A percentile compares a stretch with the other conserved stretches of the same genome.
phyloP scores from a whole-genome alignment of 2,113 vertebrate genomes.

The Mohoua ochrocephala region DNA sequence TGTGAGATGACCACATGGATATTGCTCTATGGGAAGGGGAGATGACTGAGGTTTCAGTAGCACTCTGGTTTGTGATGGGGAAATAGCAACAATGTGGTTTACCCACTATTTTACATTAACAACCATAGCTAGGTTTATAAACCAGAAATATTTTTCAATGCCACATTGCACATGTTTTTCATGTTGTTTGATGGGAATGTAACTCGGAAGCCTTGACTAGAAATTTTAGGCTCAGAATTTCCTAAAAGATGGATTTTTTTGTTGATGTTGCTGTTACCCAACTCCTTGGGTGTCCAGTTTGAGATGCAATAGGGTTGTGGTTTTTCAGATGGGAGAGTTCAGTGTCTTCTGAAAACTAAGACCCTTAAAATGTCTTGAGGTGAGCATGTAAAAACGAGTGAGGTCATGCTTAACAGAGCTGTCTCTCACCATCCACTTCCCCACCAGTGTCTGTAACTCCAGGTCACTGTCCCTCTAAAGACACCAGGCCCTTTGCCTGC shows the following conservation, averaged over 20 bases:
- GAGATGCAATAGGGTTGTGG: background rate
- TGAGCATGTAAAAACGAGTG: background rate
- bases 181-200: background rate
- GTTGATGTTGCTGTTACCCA: background rate
- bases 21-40: background rate
- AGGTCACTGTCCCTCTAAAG: background rate
- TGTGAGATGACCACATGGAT: background rate
- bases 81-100: background rate
- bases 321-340: background rate
- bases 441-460: background rate
- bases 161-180: background rate
- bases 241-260: background rate
- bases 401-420: background rate
- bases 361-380: background rate
- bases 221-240: background rate
- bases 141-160: background rate
- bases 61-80: background rate
- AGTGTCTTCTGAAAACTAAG: background rate
- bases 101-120: background rate
- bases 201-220: background rate
- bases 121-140: background rate
- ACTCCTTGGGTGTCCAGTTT: accelerated
- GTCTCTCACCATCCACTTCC: background rate
- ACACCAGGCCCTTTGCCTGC: background rate
- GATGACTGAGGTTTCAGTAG: background rate